These are phyloP conservation scores for Portevinia maculata DNA, from an alignment of 2,888 invertebrate genomes.

Conservation along the genomic window DNA sequence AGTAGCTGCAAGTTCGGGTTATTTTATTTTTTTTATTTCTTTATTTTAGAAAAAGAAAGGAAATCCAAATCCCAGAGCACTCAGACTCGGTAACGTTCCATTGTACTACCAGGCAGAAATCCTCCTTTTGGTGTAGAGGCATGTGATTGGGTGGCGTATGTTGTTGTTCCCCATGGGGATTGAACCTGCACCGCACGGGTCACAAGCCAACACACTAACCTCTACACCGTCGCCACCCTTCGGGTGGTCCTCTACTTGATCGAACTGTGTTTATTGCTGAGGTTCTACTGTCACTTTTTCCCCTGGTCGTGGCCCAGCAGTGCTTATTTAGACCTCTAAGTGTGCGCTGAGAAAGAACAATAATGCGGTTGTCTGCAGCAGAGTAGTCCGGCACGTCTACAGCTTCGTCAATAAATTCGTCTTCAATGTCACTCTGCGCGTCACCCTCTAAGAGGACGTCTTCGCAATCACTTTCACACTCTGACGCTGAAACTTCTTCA, in stretches of 20 bases:
- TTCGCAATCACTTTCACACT: background rate
- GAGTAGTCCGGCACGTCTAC: background rate
- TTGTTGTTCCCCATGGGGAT: no score
- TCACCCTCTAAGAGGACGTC: background rate
- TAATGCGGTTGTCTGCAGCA: background rate
- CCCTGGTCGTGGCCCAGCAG: slow-evolving; percentile 59
- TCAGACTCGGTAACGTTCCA: no score
- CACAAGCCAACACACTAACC: no score
- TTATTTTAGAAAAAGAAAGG: no score
- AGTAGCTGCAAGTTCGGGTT: slow-evolving; percentile 52
- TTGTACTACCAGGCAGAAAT: no score
- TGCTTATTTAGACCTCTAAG: slow-evolving; percentile 60
- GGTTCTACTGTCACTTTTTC: slow-evolving; percentile 6
- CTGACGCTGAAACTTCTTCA: background rate
- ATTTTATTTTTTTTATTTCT: no score
- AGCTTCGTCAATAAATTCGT: background rate
- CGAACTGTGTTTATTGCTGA: slow-evolving; percentile 58
- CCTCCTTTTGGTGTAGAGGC: no score
- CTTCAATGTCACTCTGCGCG: background rate
- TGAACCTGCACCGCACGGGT: no score
- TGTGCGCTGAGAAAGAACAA: slow-evolving; percentile 35
- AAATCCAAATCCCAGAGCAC: no score
- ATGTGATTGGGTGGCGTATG: no score
- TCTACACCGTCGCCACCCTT: no score
- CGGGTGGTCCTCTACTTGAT: no score